These are phyloP conservation scores for Chrysomela aeneicollis DNA, from an alignment of 2,888 invertebrate genomes.

Conservation along the genomic window DNA sequence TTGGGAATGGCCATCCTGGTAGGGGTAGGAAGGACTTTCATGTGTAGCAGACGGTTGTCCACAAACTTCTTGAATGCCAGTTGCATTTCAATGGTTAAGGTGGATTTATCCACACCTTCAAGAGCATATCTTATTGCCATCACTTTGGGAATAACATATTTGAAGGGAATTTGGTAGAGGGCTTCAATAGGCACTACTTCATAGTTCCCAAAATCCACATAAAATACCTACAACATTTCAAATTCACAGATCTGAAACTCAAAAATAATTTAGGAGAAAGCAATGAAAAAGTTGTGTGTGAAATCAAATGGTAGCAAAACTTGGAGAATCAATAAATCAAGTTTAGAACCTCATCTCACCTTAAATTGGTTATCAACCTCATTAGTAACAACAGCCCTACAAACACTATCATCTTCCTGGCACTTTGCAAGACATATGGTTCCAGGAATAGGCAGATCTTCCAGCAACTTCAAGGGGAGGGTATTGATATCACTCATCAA, in stretches of 20 bases:
- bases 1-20: conserved; percentile 75
- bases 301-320: too few relatives aligned
- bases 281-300: too few relatives aligned
- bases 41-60: conserved; percentile 68
- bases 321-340: background rate
- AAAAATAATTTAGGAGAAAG: too few relatives aligned
- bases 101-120: conserved; percentile 70
- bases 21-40: conserved; percentile 74
- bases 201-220: conserved; percentile 83
- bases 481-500: conserved; percentile 78
- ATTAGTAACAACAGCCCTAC: conserved; percentile 79
- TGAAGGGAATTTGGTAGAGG: conserved; percentile 78
- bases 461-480: conserved; percentile 68
- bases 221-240: conserved; percentile 65
- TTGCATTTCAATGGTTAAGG: conserved; percentile 68
- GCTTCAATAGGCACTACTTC: conserved; percentile 75
- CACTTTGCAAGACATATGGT: conserved; percentile 80
- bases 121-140: conserved; percentile 80
- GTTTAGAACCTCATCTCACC: conserved; percentile 48
- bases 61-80: conserved; percentile 76
- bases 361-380: conserved; percentile 76
- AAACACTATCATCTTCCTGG: conserved; percentile 72
- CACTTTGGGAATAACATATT: conserved; percentile 74
- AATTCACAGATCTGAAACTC: too few relatives aligned
- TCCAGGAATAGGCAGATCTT: conserved; percentile 76